A percentile compares a stretch with the other conserved stretches of the same genome.
Conservation (phyloP, 2,888 invertebrate genomes). For the Margaritifera margaritifera region DNA sequence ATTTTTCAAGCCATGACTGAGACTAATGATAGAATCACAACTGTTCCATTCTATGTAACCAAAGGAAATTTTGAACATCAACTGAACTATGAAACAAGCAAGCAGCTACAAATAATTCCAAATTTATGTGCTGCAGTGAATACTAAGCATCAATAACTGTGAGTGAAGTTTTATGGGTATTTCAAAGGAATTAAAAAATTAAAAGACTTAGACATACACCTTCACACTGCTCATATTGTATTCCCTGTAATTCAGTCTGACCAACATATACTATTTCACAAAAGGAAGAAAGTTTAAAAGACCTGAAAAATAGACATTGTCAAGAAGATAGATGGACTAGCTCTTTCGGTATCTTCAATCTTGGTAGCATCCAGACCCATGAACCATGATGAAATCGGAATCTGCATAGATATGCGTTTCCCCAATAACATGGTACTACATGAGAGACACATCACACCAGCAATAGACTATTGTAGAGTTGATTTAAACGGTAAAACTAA, state of each 20-base stretch:
- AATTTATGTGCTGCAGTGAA: background rate
- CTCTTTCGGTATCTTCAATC: conserved; percentile 48
- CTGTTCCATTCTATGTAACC: background rate
- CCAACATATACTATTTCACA: conserved; percentile 40
- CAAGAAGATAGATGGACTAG: too few relatives aligned
- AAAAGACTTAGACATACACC: conserved; percentile 22
- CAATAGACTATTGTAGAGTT: conserved; percentile 33
- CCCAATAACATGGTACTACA: conserved; percentile 33
- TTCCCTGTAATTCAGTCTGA: conserved; percentile 28
- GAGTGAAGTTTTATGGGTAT: background rate
- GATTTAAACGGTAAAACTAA: conserved; percentile 36
- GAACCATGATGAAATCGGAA: conserved; percentile 24
- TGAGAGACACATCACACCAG: conserved; percentile 30
- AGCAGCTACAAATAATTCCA: conserved; percentile 5
- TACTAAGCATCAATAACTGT: too few relatives aligned
- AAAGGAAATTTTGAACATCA: conserved; percentile 3
- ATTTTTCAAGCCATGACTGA: background rate
- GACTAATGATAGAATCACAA: background rate
- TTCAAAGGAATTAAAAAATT: conserved; percentile 27
- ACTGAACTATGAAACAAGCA: conserved; percentile 11
- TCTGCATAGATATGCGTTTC: conserved; percentile 44
- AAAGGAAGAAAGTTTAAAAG: conserved; percentile 34
- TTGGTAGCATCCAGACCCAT: conserved; percentile 44
- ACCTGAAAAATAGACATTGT: conserved; percentile 17
- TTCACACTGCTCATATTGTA: conserved; percentile 30